Evolutionary conservation across 2,113 vertebrate species (phyloP), one percentile per base, ranked within the genome.

Genomic region (Pavo muticus): DNA sequence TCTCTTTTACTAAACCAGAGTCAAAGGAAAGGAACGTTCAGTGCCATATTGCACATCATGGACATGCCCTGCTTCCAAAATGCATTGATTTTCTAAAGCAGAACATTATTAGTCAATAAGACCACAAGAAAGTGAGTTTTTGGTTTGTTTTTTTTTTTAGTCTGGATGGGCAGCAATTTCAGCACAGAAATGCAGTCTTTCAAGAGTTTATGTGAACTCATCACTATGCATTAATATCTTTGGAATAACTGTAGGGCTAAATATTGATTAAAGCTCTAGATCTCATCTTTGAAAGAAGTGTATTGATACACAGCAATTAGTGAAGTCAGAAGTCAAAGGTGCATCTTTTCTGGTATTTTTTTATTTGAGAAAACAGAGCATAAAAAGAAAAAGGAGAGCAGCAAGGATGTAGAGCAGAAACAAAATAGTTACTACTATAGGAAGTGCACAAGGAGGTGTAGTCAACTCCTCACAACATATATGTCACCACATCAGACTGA

Each of bases 221-320:
- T 4, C 35, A 54, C 71, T 82, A 65, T 67, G 2, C 1, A 1
- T 19, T 27, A 84, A 1, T 40, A 67, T 39, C 44, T 85, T 61
- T 23, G 81, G 44, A 57, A 40, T 10, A 84, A 25, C 6, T 1
- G 0, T 4, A 76, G 0, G 1, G 29, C 14, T 80, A 67, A 54
- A 63, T 50, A 76, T 59, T 1, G 2, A 67, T 54, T 73, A 23
- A 25, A 77, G 47, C 8, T 84, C 67, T 81, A 48, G 47, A 50
- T 68, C 42, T 7, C 16, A n/a, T 59, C 19, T 80, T 48, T 48
- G 52, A 91, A 89, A 89, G 25, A 5, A 54, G 15, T 59, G 27
- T 3, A 65, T 48, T 48, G 12, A 45, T 52, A 39, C 2, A 65
- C 6, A 42, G 30, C 10, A 17, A 23, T 59, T 37, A 65, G 40